Conservation (phyloP, 2,888 invertebrate genomes). For the Bruchidius siliquastri region DNA sequence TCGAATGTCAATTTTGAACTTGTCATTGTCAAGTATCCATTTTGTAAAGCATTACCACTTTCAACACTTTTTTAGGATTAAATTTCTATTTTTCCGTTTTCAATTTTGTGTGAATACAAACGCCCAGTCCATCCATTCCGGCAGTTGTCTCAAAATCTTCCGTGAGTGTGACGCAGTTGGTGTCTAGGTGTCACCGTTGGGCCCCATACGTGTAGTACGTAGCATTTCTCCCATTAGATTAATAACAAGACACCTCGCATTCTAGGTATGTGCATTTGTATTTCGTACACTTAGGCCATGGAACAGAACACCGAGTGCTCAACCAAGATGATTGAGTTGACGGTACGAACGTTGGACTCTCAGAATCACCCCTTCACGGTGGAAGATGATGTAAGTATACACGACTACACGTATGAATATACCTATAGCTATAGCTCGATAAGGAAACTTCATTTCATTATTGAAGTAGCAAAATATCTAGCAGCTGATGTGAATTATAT, state of each 20-base stretch:
- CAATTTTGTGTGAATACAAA: neutral
- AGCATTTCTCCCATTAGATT: neutral
- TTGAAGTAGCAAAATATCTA: too few species aligned
- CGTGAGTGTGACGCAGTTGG: neutral
- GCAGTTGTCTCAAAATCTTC: neutral
- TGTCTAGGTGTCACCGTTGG: neutral
- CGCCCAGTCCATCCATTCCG: neutral
- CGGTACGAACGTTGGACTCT: conserved; percentile 86
- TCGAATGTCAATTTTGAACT: neutral
- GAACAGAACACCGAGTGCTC: neutral
- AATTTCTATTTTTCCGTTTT: neutral
- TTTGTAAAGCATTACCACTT: neutral
- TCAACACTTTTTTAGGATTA: neutral
- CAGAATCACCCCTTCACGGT: conserved; percentile 77
- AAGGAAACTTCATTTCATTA: neutral
- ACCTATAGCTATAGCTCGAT: neutral
- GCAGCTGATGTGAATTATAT: too few species aligned
- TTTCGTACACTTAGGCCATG: neutral
- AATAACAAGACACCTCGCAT: neutral
- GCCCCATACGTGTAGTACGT: neutral
- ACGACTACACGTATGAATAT: neutral
- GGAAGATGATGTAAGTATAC: conserved; percentile 75
- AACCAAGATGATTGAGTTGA: conserved; percentile 68
- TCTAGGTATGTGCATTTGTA: neutral
- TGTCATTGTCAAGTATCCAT: neutral